Base-by-base conservation (phyloP, 2,113 vertebrate species). In the Ctenodactylus gundi region DNA sequence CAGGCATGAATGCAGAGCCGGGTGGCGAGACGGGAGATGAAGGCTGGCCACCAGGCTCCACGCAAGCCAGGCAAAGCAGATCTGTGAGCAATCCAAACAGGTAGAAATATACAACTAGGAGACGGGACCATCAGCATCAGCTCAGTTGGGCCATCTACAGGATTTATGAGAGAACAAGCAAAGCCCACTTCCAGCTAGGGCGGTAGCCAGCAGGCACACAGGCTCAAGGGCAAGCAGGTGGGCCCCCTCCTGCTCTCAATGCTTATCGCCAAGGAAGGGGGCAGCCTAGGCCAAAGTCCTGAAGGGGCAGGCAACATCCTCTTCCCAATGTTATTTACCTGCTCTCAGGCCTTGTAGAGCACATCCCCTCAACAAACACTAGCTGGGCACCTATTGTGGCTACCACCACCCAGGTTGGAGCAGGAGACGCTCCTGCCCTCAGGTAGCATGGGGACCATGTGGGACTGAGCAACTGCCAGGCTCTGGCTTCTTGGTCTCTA, bases 1-100 rank as follows among this genome's bases (percentile, higher is more conserved):
- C 34, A 27, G 67, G 31, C 17, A 51, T 67, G 70, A 91, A 65
- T 18, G 78, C 64, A 51, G 34, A 53, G 77, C 86, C 78, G 7
- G 5, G 70, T 60, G 29, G 82, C 7, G 1, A 13, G 10, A 57
- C 36, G 83, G 62, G 60, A 11, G 67, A 85, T 25, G 91, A 85
- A 80, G 89, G 96, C 92, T 31, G 55, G 84, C 86, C 29, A 65
- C 94, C 93, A 95, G 46, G 0, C 95, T 85, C 87, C 34, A 80
- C 49, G 41, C 49, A 83, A 60, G 29, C 29, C 62, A 36, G 46
- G 65, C 95, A 81, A 88, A 95, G 94, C 91, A 80, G 76, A 82
- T 58, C 44, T 80, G 78, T 29, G 77, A 84, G 94, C 93, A 93
- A 95, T 87, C 88, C 89, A 91, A 75, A 95, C 65, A 18, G 55